phyloP scores from a whole-genome alignment of 1,140 invertebrate species.

The Formica selysi region DNA sequence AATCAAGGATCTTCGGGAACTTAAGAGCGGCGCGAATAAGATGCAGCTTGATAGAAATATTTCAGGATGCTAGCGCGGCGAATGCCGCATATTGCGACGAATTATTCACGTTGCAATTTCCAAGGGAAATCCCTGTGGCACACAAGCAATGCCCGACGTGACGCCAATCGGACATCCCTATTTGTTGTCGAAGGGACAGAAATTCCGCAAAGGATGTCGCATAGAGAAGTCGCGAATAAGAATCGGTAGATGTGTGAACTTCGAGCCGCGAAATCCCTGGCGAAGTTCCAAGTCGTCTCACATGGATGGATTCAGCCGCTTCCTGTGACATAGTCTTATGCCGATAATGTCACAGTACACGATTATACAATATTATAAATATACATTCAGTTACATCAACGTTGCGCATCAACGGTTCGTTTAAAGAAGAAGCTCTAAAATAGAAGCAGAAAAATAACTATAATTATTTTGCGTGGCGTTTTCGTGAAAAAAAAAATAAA shows the following conservation, averaged over 20 bases:
- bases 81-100: conserved; percentile 47
- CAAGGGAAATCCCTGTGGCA: conserved; percentile 44
- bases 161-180: conserved; percentile 33
- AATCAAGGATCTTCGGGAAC: not conserved
- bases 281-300: conserved; percentile 25
- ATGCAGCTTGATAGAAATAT: conserved; percentile 18
- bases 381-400: not conserved
- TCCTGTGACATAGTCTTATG: not conserved
- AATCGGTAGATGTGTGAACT: conserved; percentile 1
- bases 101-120: conserved; percentile 61
- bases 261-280: conserved; percentile 22
- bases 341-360: not conserved
- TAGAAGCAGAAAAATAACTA: not conserved
- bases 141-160: conserved; percentile 6
- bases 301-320: conserved; percentile 7
- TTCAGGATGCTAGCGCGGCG: not conserved
- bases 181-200: not conserved
- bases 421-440: not conserved
- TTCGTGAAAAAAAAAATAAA: not conserved
- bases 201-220: not conserved
- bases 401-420: not conserved
- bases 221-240: conserved; percentile 9
- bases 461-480: not conserved
- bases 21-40: conserved; percentile 32
- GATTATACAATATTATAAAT: conserved; percentile 12